phyloP scores from a whole-genome alignment of 2,113 vertebrate genomes.

The Deroptyus accipitrinus region DNA sequence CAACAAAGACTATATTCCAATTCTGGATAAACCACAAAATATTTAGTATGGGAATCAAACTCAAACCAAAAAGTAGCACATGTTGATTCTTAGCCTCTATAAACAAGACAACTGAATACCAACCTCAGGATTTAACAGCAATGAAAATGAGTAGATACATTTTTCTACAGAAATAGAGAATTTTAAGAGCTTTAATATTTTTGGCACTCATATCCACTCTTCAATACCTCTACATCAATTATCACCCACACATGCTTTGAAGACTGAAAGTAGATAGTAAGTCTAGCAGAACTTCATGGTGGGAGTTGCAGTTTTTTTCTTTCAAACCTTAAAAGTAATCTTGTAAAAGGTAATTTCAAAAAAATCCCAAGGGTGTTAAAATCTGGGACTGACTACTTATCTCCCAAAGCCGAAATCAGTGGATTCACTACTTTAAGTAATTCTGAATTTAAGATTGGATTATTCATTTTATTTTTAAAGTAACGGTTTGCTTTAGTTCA shows the following conservation, averaged over 20 bases:
- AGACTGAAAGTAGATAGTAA: conserved; percentile 41
- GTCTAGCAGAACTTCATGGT: conserved; percentile 37
- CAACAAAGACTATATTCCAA: background rate
- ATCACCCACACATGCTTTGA: conserved; percentile 41
- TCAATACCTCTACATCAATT: conserved; percentile 50
- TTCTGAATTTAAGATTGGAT: background rate
- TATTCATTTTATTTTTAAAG: background rate
- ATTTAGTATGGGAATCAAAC: background rate
- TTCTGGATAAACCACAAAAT: background rate
- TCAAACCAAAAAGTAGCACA: background rate
- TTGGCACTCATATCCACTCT: conserved; percentile 3
- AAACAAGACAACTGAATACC: background rate
- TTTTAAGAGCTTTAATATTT: conserved; percentile 26
- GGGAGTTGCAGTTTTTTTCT: conserved; percentile 1
- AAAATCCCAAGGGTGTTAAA: background rate
- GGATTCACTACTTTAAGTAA: background rate
- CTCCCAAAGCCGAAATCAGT: background rate
- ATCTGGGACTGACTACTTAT: background rate
- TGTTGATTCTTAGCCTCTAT: background rate
- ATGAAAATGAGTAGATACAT: background rate
- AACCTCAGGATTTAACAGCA: background rate
- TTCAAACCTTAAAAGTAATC: background rate
- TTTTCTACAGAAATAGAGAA: conserved; percentile 22
- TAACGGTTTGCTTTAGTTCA: background rate
- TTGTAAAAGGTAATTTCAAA: background rate